Conservation (phyloP, 2,888 invertebrate species). For the Heliconius erato region DNA sequence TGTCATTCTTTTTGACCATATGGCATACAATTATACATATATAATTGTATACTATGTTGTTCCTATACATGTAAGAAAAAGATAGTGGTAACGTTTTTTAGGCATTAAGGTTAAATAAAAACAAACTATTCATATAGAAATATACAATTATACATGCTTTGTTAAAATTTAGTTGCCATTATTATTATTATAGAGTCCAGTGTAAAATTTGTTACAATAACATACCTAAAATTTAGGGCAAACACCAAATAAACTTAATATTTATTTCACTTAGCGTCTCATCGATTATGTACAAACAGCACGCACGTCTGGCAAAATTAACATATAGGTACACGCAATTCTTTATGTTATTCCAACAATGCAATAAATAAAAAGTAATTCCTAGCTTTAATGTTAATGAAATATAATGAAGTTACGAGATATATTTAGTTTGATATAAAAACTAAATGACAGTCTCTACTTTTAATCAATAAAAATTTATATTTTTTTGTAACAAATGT, state of each 20-base stretch:
- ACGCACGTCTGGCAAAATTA: slow-evolving; percentile 43
- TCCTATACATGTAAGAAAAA: too few species aligned
- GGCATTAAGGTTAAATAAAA: background rate
- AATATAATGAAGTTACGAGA: background rate
- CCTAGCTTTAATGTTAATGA: background rate
- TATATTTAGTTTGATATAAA: background rate
- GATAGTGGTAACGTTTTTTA: background rate
- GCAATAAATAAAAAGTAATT: slow-evolving; percentile 19
- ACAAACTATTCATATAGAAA: too few species aligned
- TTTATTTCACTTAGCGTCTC: slow-evolving; percentile 39
- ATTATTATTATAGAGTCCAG: background rate
- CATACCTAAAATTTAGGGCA: slow-evolving; percentile 39
- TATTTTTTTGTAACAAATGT: too few species aligned
- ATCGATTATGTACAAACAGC: slow-evolving; percentile 39
- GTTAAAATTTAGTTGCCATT: background rate
- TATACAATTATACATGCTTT: too few species aligned
- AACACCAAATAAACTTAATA: slow-evolving; percentile 38
- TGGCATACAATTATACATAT: too few species aligned
- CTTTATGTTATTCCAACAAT: slow-evolving; percentile 7
- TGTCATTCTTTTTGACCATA: too few species aligned
- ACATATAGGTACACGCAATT: slow-evolving; percentile 30
- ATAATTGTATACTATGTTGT: too few species aligned
- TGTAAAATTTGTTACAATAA: slow-evolving; percentile 15
- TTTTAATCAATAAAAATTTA: background rate
- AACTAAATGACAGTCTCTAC: background rate